Evolutionary conservation across 2,113 vertebrate genomes (phyloP).

Genomic region (Cavia porcellus): DNA sequence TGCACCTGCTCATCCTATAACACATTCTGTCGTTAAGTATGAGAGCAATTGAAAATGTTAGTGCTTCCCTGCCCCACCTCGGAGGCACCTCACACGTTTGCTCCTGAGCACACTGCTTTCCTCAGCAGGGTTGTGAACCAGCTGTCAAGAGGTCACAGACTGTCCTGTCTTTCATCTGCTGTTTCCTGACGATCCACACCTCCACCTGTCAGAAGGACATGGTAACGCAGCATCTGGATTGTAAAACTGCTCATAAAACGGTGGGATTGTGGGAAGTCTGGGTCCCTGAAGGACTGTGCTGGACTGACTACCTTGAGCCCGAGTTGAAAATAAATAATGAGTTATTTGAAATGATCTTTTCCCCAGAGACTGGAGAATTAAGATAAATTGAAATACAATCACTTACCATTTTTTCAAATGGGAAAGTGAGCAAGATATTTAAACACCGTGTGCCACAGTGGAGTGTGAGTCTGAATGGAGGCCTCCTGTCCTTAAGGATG

Average conservation of each 20-base stretch:
- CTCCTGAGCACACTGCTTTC: not conserved
- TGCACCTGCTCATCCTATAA: not conserved
- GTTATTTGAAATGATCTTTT: constrained; percentile 73
- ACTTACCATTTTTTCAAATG: constrained; percentile 73
- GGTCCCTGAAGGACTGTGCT: constrained; percentile 30
- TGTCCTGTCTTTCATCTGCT: not conserved
- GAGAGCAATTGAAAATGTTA: constrained; percentile 8
- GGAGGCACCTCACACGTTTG: not conserved
- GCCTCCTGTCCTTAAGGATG: constrained; percentile 38
- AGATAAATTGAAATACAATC: constrained; percentile 73
- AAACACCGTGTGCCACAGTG: constrained; percentile 36
- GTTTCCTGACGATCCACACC: constrained; percentile 63
- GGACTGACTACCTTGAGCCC: constrained; percentile 44
- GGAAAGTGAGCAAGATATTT: constrained; percentile 74
- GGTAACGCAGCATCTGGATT: not conserved
- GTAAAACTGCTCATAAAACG: constrained; percentile 78
- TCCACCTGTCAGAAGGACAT: constrained; percentile 66
- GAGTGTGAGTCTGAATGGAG: constrained; percentile 57
- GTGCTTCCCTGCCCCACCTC: not conserved
- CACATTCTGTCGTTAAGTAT: not conserved
- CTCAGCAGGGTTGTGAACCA: not conserved
- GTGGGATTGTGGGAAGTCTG: constrained; percentile 41
- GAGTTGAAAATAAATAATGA: constrained; percentile 77
- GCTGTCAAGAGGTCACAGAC: not conserved
- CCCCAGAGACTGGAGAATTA: constrained; percentile 61